phyloP scores from a whole-genome alignment of 1,140 invertebrate species.

The Drosophila jambulina region DNA sequence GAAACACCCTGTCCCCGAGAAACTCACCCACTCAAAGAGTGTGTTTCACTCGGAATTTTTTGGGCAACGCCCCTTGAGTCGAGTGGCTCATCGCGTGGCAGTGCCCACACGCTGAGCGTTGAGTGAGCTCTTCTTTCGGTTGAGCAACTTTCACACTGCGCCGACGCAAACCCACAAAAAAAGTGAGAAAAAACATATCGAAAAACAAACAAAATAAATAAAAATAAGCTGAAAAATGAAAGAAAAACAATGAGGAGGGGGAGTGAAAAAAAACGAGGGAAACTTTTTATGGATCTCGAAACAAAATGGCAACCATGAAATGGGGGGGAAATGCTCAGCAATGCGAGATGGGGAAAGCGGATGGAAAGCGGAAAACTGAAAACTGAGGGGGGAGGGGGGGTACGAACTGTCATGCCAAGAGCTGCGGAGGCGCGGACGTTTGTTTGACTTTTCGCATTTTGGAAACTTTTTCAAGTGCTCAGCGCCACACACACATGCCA shows the following conservation, averaged over 20 bases:
- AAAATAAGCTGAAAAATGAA: conserved; percentile 50
- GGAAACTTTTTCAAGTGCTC: conserved; percentile 76
- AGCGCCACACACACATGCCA: conserved; percentile 37
- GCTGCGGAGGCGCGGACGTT: conserved; percentile 63
- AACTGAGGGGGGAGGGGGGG: neutral
- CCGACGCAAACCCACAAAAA: conserved; percentile 55
- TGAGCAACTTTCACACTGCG: conserved; percentile 57
- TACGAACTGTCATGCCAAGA: conserved; percentile 61
- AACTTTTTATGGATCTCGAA: conserved; percentile 72
- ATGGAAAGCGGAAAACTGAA: conserved; percentile 13
- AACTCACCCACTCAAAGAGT: conserved; percentile 23
- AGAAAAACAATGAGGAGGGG: conserved; percentile 41
- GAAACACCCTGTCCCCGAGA: conserved; percentile 63
- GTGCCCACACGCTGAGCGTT: conserved; percentile 11
- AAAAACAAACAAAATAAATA: conserved; percentile 37
- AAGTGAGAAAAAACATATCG: conserved; percentile 18
- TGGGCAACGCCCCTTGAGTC: conserved; percentile 52
- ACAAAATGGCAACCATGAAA: conserved; percentile 80
- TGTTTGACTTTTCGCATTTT: conserved; percentile 82
- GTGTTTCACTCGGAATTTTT: conserved; percentile 15
- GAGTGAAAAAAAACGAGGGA: conserved; percentile 34
- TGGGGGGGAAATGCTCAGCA: conserved; percentile 55
- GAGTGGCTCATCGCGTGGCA: conserved; percentile 36
- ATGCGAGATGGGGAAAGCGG: conserved; percentile 37
- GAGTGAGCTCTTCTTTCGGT: conserved; percentile 24